A percentile compares a stretch with the other conserved stretches of the same genome.
Conservation (phyloP, 2,113 vertebrate genomes). For the Paedocypris sp. region DNA sequence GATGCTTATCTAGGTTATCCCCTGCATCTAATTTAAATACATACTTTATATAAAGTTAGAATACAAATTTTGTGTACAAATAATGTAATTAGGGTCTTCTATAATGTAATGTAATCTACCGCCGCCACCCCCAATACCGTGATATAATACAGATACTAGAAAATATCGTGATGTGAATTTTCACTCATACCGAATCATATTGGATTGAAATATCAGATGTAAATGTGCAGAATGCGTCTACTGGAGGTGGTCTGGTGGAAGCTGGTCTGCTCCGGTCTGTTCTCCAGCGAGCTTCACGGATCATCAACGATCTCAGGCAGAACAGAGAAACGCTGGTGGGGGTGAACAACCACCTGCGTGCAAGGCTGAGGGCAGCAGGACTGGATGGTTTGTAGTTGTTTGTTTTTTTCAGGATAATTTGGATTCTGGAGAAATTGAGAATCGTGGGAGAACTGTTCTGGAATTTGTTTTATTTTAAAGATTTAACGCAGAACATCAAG, state of each 20-base stretch:
- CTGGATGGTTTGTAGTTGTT: conserved; percentile 46
- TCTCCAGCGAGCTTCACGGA: conserved; percentile 63
- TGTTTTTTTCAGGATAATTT: not conserved
- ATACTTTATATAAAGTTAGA: too few relatives aligned
- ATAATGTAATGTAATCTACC: too few relatives aligned
- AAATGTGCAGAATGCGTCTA: not conserved
- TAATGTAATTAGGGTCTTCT: too few relatives aligned
- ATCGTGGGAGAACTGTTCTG: not conserved
- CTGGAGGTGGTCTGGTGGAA: not conserved
- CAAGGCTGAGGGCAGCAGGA: conserved; percentile 45
- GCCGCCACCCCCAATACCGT: too few relatives aligned
- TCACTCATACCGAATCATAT: too few relatives aligned
- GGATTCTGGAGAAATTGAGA: not conserved
- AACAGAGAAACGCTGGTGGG: conserved; percentile 79
- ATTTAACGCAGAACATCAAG: too few relatives aligned
- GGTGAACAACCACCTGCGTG: conserved; percentile 72
- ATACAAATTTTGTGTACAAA: too few relatives aligned
- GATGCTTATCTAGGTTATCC: too few relatives aligned
- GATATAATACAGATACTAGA: too few relatives aligned
- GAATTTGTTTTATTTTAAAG: too few relatives aligned
- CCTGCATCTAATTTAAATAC: too few relatives aligned
- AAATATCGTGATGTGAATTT: too few relatives aligned
- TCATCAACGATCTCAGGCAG: conserved; percentile 59
- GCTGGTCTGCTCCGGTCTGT: conserved; percentile 45
- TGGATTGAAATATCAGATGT: conserved; percentile 40